A percentile compares a stretch with the other conserved stretches of the same genome.
These are phyloP conservation scores for Seriola quinqueradiata DNA, from an alignment of 2,113 vertebrate genomes.

Conservation along the genomic window DNA sequence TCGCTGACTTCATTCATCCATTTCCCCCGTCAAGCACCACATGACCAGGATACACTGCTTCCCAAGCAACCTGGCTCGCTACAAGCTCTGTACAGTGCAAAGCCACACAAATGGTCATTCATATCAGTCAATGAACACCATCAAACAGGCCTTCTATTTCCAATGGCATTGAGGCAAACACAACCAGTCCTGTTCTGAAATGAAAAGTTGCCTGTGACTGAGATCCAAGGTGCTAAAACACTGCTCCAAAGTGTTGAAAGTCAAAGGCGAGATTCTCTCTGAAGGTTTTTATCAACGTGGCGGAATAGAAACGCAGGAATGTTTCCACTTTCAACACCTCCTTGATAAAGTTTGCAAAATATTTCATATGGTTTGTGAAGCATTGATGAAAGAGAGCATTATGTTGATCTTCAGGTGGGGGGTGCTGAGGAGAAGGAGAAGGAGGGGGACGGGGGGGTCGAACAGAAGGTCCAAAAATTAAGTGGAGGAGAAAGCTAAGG, in stretches of 20 bases:
- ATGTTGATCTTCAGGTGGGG: slow-evolving; percentile 46
- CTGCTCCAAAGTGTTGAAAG: slow-evolving; percentile 42
- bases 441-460: not conserved
- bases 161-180: slow-evolving; percentile 58
- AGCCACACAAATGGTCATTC: slow-evolving; percentile 74
- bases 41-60: slow-evolving; percentile 25
- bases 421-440: not conserved
- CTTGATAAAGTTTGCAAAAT: slow-evolving; percentile 63
- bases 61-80: slow-evolving; percentile 20
- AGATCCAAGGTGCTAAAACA: slow-evolving; percentile 59
- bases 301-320: slow-evolving; percentile 45
- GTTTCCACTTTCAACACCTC: slow-evolving; percentile 68
- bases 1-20: slow-evolving; percentile 15
- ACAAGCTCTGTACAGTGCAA: slow-evolving; percentile 52
- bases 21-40: slow-evolving; percentile 14
- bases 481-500: slow-evolving; percentile 61
- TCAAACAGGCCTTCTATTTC: slow-evolving; percentile 67
- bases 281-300: slow-evolving; percentile 51
- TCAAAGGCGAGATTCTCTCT: slow-evolving; percentile 38
- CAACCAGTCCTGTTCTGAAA: slow-evolving; percentile 70
- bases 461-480: slow-evolving; percentile 26
- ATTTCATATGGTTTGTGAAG: slow-evolving; percentile 65
- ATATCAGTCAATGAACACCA: slow-evolving; percentile 65
- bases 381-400: slow-evolving; percentile 77
- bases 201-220: slow-evolving; percentile 73